Evolutionary conservation across 2,797 vertebrate species (phyloP), one percentile per base, ranked within the genome.

Genomic region (Myiothlypis coronata): DNA sequence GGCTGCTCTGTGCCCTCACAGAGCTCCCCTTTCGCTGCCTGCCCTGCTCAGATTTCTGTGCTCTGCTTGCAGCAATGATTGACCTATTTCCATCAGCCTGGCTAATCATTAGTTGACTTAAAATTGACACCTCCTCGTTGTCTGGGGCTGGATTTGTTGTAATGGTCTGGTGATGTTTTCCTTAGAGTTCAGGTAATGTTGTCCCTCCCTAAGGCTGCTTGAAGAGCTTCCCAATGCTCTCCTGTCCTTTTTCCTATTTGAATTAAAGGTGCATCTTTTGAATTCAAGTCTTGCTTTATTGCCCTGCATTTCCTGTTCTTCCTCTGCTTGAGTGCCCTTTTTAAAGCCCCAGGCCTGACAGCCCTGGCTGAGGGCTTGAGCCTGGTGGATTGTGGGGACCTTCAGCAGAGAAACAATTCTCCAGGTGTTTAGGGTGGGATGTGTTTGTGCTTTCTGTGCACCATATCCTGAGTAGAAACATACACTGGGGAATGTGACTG

Each of bases 51-150:
- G 88, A 83, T 89, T 97, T 84, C 96, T 96, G 89, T 89, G 35
- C 89, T 93, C 96, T 89, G 94, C 87, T 96, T 46, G 72, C 84
- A 97, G 96, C 94, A 92, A 75, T 97, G 96, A 91, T 93, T 97
- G 96, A 96, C 96, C 94, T 76, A 69, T 92, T 97, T 94, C 92
- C 85, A 90, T 95, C 90, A 83, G 83, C 52, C 83, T 95, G 85
- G 93, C 95, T 93, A 95, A 95, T 94, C 70, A 92, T 96, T 96
- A 95, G 87, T 82, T 92, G 71, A 61, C 88, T 95, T 92, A 87
- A 96, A 93, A 95, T 57, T 92, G 85, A 83, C 79, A 37, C 74
- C 83, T 93, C 57, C 47, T 61, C 77, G 63, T 90, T 94, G 19
- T 88, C 80, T 53, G 39, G 26, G 49, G 18, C 57, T 76, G 79